Conservation (phyloP, 37 sponge, comb jelly and placozoan species). For the Halisarca cf. caerulea region DNA sequence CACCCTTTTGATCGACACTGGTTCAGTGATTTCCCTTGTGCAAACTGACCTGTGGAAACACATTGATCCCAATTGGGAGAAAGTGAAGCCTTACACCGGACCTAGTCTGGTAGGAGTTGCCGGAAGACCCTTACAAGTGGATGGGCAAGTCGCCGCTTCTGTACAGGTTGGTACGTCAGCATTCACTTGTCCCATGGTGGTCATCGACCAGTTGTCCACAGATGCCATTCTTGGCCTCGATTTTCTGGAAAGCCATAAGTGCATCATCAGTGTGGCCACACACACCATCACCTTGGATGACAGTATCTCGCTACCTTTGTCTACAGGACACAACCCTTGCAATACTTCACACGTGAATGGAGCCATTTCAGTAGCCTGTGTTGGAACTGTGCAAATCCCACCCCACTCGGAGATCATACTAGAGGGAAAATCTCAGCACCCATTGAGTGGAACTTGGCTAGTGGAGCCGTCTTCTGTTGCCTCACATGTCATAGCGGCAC, state of each 20-base stretch:
- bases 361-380: too few relatives aligned
- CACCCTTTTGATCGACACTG: neutral
- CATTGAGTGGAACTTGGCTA: neutral
- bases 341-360: too few relatives aligned
- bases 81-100: too few relatives aligned
- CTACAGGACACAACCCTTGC: neutral
- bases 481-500: neutral
- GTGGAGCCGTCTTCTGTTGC: neutral
- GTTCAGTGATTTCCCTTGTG: neutral
- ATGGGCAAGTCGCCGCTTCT: neutral
- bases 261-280: neutral
- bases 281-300: neutral
- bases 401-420: too few relatives aligned
- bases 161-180: too few relatives aligned
- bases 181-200: neutral
- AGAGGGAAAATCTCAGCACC: too few relatives aligned
- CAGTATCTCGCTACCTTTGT: neutral
- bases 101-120: constrained; percentile 33
- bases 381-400: too few relatives aligned
- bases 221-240: constrained; percentile 36
- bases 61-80: too few relatives aligned
- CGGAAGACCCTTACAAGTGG: neutral
- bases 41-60: too few relatives aligned
- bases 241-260: neutral
- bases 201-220: neutral